These are phyloP conservation scores for Phymatocera aterrima DNA, from an alignment of 2,888 invertebrate species.

Conservation along the genomic window DNA sequence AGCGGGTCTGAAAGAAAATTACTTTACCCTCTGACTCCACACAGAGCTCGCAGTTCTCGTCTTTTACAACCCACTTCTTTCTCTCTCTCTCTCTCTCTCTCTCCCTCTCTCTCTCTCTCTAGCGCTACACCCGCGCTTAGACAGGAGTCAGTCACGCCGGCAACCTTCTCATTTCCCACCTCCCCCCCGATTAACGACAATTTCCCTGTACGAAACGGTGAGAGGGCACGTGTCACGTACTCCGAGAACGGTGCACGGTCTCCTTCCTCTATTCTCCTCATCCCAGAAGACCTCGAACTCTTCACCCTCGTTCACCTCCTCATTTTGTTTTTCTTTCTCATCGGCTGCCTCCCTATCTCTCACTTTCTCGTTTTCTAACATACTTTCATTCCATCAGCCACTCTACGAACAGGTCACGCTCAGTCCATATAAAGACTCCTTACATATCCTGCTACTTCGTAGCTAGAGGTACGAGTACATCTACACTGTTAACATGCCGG, in stretches of 20 bases:
- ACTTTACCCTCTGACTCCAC: constrained; percentile 34
- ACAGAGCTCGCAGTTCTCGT: constrained; percentile 3
- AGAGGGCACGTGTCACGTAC: constrained; percentile 42
- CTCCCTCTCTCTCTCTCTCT: constrained; percentile 23
- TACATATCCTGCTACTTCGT: not conserved
- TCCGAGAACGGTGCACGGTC: constrained; percentile 21
- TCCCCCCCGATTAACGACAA: constrained; percentile 42
- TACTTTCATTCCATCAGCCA: constrained; percentile 37
- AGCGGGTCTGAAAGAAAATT: constrained; percentile 41
- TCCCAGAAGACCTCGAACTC: constrained; percentile 28
- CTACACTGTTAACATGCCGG: constrained; percentile 12
- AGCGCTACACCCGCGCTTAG: not conserved
- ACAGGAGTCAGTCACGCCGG: constrained; percentile 31
- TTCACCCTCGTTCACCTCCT: constrained; percentile 1
- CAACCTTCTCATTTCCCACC: constrained; percentile 32
- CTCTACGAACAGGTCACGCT: constrained; percentile 30
- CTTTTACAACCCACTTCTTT: constrained; percentile 40
- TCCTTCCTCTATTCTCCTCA: not conserved
- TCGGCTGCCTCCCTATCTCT: not conserved
- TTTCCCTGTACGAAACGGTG: constrained; percentile 34
- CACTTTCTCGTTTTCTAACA: constrained; percentile 8
- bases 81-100: constrained; percentile 33
- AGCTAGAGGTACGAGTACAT: not conserved
- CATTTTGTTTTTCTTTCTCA: constrained; percentile 32
- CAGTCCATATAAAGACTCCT: constrained; percentile 16